Base-by-base conservation (phyloP, 1,140 invertebrate species). In the Aphelenchoides besseyi region DNA sequence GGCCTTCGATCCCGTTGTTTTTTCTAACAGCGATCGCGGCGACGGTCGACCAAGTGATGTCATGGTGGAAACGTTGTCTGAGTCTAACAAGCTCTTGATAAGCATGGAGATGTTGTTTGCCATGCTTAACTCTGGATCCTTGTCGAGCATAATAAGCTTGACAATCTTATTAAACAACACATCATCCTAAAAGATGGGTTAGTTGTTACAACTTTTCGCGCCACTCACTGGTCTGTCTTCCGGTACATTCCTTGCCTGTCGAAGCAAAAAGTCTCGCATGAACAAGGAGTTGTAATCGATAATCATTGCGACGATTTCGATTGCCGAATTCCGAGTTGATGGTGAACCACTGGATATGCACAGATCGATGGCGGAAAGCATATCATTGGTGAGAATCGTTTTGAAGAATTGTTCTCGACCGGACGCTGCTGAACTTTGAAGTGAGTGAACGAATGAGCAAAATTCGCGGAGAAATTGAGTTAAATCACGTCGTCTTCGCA, bases 401-500 rank as follows among this genome's bases (percentile, higher is more conserved):
- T 90, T 70, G 54, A 70, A 70, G 69, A 70, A 70, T 33, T 70
- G 69, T 8, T 99, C 97, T 86, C 97, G 93, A 77, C 92, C 92
- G 84, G 94, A 92, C 8, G 93, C 93, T 30, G 78, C 82, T 26
- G 48, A 79, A 0, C 76, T 54, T 62, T 84, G 82, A 3, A 83
- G 70, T 0, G 79, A 73, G 9, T 79, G 76, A 16, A 79, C 82
- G 88, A 97, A 98, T 86, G 94, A 95, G 88, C 95, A 98, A 86
- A 97, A 97, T 87, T 99, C 97, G 86, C 98, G 98, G 33, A 99
- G 88, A 88, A 99, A 99, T 73, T 97, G 87, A 64, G 98, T 92
- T 73, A 98, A 89, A 87, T 99, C 96, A 81, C 93, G 89, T 80
- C 95, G 88, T 82, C 95, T 94, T 12, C 88, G 85, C 76, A 94